Percentiles rank a stretch among this genome's conserved stretches.
Conservation (phyloP, 2,797 vertebrate genomes). For the Amniataba percoides region DNA sequence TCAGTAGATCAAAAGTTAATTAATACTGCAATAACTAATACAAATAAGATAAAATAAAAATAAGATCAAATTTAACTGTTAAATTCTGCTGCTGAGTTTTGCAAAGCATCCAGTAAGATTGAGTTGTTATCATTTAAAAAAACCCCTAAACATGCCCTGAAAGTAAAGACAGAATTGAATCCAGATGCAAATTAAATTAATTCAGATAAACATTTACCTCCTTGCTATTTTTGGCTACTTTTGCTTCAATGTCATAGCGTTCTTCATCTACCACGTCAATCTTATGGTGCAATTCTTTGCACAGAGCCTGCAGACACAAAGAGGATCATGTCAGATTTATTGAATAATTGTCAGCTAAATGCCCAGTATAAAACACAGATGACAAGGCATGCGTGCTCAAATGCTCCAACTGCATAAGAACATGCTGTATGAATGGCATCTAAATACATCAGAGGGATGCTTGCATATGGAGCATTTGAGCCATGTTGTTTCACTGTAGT, state of each 20-base stretch:
- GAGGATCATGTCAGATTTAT: background rate
- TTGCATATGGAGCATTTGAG: constrained; percentile 16
- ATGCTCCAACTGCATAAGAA: constrained; percentile 8
- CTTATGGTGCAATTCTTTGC: constrained; percentile 81
- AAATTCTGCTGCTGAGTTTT: background rate
- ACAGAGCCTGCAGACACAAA: constrained; percentile 74
- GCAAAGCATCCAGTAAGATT: background rate
- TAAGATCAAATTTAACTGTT: background rate
- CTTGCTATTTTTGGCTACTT: constrained; percentile 81
- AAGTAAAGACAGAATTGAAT: background rate
- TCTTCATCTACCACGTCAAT: constrained; percentile 84
- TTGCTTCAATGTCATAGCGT: constrained; percentile 79
- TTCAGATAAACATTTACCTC: constrained; percentile 58
- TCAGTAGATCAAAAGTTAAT: background rate
- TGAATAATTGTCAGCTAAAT: constrained; percentile 1
- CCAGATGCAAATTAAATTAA: background rate
- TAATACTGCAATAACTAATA: background rate
- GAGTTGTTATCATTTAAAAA: background rate
- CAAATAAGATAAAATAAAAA: background rate
- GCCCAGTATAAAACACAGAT: background rate
- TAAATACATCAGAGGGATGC: constrained; percentile 8
- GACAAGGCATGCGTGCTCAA: background rate
- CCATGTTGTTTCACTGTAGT: constrained; percentile 4
- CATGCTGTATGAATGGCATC: constrained; percentile 15
- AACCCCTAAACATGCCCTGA: background rate